phyloP scores from a whole-genome alignment of 2,797 vertebrate genomes.

The Muscicapa comitata region DNA sequence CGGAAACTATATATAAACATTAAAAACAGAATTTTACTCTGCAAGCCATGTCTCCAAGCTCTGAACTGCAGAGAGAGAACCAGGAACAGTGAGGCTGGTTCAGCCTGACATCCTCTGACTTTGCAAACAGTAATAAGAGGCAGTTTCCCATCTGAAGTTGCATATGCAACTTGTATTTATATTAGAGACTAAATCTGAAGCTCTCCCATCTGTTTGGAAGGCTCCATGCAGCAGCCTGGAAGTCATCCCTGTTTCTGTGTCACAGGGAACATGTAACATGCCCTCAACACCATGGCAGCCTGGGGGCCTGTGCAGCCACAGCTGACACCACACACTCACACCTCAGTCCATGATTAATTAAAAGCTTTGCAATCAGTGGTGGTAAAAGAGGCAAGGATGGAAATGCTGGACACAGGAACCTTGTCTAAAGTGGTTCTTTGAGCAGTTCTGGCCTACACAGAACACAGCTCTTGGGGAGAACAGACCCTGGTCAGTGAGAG shows the following conservation, averaged over 20 bases:
- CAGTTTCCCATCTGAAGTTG: neutral
- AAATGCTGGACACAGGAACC: rapidly evolving
- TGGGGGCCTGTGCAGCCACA: rapidly evolving
- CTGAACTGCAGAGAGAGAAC: neutral
- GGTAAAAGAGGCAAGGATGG: neutral
- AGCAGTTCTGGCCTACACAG: neutral
- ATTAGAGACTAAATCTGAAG: neutral
- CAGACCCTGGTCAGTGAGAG: rapidly evolving
- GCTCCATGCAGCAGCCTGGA: neutral
- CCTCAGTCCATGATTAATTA: neutral
- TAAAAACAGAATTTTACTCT: neutral
- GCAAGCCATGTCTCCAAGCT: neutral
- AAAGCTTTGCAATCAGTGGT: neutral
- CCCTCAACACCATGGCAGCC: neutral
- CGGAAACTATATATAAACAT: neutral
- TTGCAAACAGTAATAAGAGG: neutral
- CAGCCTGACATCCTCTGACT: neutral
- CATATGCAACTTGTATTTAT: neutral
- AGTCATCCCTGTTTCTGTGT: neutral
- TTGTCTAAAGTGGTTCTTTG: neutral
- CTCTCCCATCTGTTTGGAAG: neutral
- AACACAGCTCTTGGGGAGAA: rapidly evolving
- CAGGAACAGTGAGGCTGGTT: neutral
- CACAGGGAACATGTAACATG: neutral
- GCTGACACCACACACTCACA: rapidly evolving